Conservation (phyloP, 2,797 vertebrate species). For the Sebastes elongatus region DNA sequence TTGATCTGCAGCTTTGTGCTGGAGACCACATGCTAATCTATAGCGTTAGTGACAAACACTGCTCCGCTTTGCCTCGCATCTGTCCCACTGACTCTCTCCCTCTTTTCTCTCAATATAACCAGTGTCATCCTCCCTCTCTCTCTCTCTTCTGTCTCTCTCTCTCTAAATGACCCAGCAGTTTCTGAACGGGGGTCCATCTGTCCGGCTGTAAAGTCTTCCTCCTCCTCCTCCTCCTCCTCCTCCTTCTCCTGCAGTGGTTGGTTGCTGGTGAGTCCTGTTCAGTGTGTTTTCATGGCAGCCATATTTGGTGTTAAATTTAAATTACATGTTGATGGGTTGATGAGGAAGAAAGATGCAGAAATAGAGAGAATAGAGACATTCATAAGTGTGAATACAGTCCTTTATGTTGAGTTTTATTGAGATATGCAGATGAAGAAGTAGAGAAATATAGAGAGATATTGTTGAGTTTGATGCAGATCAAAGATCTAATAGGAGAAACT, state of each 20-base stretch:
- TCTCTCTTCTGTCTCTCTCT: constrained; percentile 1
- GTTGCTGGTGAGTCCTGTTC: constrained; percentile 47
- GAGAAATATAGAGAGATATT: not conserved
- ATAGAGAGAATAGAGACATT: not conserved
- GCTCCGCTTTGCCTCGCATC: constrained; percentile 79
- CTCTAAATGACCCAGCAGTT: constrained; percentile 74
- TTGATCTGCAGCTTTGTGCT: constrained; percentile 88
- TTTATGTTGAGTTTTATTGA: not conserved
- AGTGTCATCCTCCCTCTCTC: constrained; percentile 20
- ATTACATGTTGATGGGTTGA: not conserved
- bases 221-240: constrained; percentile 30
- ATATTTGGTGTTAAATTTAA: constrained; percentile 26
- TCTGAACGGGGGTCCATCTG: constrained; percentile 72
- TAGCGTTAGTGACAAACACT: constrained; percentile 84
- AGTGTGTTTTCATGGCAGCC: constrained; percentile 34
- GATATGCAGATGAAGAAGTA: not conserved
- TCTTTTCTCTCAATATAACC: constrained; percentile 22
- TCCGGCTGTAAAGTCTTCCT: constrained; percentile 40
- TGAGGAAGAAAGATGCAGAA: not conserved
- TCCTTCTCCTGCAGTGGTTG: constrained; percentile 41
- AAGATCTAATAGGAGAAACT: not conserved
- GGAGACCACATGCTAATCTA: constrained; percentile 89
- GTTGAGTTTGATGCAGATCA: not conserved
- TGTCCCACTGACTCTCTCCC: constrained; percentile 70
- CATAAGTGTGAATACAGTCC: not conserved